phyloP scores from a whole-genome alignment of 2,113 vertebrate species.

The Embiotoca jacksoni region DNA sequence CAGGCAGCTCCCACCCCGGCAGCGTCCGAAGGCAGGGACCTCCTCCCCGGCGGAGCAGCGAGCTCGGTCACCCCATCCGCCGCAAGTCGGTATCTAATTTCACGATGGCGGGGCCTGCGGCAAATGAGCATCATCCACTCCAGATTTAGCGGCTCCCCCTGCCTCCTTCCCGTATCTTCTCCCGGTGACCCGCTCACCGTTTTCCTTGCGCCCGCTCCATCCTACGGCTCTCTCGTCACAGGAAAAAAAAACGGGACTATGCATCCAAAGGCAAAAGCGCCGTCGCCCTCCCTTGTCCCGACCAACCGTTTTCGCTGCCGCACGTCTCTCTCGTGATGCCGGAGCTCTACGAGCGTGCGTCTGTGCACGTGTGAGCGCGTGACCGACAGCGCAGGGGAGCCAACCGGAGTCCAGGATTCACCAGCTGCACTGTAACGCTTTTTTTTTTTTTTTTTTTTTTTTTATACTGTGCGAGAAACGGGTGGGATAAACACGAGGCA shows the following conservation, averaged over 20 bases:
- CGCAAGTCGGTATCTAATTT: conserved; percentile 76
- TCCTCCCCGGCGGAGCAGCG: conserved; percentile 79
- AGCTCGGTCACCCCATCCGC: conserved; percentile 82
- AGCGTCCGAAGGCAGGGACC: conserved; percentile 75
- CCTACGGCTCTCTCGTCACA: conserved; percentile 6
- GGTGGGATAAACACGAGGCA: too few species aligned
- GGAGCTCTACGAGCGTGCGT: conserved; percentile 12
- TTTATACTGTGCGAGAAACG: too few species aligned
- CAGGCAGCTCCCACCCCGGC: conserved; percentile 73
- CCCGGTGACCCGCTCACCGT: conserved; percentile 28
- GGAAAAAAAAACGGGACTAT: conserved; percentile 1
- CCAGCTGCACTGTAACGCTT: conserved; percentile 2
- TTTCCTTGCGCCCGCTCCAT: conserved; percentile 45
- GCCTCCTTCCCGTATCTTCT: conserved; percentile 11
- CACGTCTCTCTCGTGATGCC: conserved; percentile 20
- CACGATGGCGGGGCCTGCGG: conserved; percentile 79
- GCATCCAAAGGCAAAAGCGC: conserved; percentile 47
- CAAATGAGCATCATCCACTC: conserved; percentile 73
- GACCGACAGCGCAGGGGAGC: conserved; percentile 43
- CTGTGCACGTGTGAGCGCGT: conserved; percentile 60
- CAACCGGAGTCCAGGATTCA: conserved; percentile 22
- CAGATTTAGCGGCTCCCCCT: conserved; percentile 18
- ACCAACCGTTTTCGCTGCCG: neutral
- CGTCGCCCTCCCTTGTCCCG: neutral
- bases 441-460: too few species aligned